phyloP scores from a whole-genome alignment of 2,797 vertebrate genomes.

The Momotus momota region DNA sequence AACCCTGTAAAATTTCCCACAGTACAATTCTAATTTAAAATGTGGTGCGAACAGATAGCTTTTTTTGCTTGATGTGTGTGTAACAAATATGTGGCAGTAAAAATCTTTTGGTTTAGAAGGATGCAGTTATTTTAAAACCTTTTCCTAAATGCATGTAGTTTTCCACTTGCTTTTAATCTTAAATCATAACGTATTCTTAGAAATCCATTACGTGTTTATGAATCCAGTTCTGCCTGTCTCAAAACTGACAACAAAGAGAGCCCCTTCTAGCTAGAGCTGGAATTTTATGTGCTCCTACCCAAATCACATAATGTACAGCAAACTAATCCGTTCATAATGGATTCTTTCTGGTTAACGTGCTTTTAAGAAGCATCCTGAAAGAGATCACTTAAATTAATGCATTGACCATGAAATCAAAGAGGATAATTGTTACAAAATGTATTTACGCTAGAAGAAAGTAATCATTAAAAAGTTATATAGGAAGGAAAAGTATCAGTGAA shows the following conservation, averaged over 20 bases:
- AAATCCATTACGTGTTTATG: neutral
- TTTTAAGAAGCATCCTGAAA: slow-evolving; percentile 42
- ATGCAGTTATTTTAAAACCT: neutral
- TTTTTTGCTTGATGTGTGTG: neutral
- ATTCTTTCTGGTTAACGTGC: slow-evolving; percentile 24
- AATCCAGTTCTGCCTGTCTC: neutral
- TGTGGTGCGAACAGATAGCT: neutral
- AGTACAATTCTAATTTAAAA: neutral
- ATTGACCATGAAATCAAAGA: slow-evolving; percentile 35
- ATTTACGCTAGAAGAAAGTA: neutral
- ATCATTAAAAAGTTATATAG: neutral
- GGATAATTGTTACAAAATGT: slow-evolving; percentile 15
- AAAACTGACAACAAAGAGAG: neutral
- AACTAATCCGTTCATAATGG: slow-evolving; percentile 35
- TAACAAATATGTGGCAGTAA: neutral
- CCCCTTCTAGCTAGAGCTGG: neutral
- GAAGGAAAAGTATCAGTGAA: neutral
- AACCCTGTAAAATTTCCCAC: fast-evolving
- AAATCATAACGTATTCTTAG: neutral
- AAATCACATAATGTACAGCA: neutral
- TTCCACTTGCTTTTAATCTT: neutral
- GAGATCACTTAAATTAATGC: neutral
- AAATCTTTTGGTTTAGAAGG: neutral
- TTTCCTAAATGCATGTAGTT: neutral
- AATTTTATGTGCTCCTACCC: neutral